These are phyloP conservation scores for Gorsachius goisagi DNA, from an alignment of 2,113 vertebrate species.

Conservation along the genomic window DNA sequence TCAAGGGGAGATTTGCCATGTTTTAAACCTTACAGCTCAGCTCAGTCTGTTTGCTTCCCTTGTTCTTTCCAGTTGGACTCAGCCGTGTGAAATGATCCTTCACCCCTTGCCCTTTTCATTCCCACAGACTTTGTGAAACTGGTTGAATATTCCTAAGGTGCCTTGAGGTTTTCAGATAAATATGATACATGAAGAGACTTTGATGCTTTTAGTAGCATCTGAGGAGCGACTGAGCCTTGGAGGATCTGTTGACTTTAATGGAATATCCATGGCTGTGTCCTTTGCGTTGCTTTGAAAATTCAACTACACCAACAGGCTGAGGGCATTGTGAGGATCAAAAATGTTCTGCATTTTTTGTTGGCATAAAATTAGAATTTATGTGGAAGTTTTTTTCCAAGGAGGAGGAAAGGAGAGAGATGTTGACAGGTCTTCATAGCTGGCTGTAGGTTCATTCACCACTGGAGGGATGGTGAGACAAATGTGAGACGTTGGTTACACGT, in stretches of 20 bases:
- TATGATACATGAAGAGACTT: not conserved
- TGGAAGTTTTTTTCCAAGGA: not conserved
- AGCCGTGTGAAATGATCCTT: not conserved
- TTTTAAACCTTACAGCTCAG: not conserved
- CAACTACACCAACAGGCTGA: not conserved
- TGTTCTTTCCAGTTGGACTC: not conserved
- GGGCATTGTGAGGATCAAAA: fast-evolving
- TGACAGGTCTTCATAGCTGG: not conserved
- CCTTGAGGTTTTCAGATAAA: not conserved
- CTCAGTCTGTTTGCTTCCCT: not conserved
- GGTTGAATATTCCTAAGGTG: not conserved
- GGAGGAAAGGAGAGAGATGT: not conserved
- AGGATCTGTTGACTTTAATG: not conserved
- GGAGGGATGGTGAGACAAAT: not conserved
- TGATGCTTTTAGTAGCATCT: not conserved
- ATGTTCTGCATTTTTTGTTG: not conserved
- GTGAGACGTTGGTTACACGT: not conserved
- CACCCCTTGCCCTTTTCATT: not conserved
- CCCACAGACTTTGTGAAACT: not conserved
- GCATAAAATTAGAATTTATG: not conserved
- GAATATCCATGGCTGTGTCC: not conserved
- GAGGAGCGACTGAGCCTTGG: not conserved
- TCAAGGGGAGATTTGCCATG: not conserved
- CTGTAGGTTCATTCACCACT: not conserved
- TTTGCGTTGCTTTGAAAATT: not conserved